A percentile compares a stretch with the other conserved stretches of the same genome.
These are phyloP conservation scores for Trichopria drosophilae DNA, from an alignment of 2,888 invertebrate genomes.

Conservation along the genomic window DNA sequence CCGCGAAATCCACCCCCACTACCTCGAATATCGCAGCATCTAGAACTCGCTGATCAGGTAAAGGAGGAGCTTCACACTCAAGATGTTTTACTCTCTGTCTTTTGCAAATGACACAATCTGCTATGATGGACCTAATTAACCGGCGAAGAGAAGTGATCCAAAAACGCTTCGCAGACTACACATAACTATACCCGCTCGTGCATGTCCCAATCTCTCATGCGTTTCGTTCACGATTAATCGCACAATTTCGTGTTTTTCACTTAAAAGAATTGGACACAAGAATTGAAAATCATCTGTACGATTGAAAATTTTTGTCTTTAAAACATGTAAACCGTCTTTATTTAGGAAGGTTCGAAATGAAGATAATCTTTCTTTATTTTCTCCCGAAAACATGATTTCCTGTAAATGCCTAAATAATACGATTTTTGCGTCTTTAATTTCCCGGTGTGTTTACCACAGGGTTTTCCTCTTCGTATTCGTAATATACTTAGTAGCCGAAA, in stretches of 20 bases:
- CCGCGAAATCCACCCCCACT: slow-evolving; percentile 45
- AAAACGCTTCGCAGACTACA: too few relatives aligned
- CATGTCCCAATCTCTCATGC: slow-evolving; percentile 7
- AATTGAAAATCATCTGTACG: not conserved
- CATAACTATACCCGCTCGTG: not conserved
- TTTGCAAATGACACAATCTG: slow-evolving; percentile 5
- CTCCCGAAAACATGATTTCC: not conserved
- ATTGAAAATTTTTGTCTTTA: slow-evolving; percentile 11
- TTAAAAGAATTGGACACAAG: not conserved
- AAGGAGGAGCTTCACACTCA: not conserved
- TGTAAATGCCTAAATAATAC: not conserved
- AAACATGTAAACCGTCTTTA: not conserved
- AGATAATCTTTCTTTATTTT: not conserved
- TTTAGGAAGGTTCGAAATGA: not conserved
- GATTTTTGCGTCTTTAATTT: not conserved
- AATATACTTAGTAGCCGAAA: too few relatives aligned
- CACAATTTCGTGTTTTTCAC: not conserved
- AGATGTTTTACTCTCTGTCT: slow-evolving; percentile 1
- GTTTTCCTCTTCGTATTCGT: not conserved
- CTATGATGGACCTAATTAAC: not conserved
- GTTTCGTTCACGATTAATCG: not conserved
- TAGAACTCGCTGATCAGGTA: not conserved
- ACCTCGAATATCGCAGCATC: slow-evolving; percentile 35
- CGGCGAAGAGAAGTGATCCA: too few relatives aligned
- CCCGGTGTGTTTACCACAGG: not conserved